These are phyloP conservation scores for Meloe dianella DNA, from an alignment of 2,888 invertebrate species.

Conservation along the genomic window DNA sequence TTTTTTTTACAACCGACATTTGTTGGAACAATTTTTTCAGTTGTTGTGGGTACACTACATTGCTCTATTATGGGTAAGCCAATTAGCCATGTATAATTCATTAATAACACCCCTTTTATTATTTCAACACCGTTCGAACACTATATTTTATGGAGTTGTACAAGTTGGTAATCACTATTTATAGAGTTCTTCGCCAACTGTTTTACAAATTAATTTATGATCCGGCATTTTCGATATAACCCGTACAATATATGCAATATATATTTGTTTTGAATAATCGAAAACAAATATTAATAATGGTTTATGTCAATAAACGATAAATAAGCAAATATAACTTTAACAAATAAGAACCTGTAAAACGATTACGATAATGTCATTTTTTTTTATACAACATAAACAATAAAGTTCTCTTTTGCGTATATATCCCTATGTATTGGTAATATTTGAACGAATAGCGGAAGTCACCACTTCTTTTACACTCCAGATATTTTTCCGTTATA, in stretches of 20 bases:
- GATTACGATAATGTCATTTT: slow-evolving; percentile 23
- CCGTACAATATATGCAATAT: background rate
- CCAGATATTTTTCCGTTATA: slow-evolving; percentile 34
- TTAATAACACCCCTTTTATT: slow-evolving; percentile 39
- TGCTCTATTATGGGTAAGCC: slow-evolving; percentile 30
- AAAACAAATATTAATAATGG: background rate
- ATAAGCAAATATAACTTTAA: background rate
- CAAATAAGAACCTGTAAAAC: slow-evolving; percentile 9
- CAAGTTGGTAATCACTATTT: slow-evolving; percentile 20
- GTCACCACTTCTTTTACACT: slow-evolving; percentile 35
- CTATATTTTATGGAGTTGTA: slow-evolving; percentile 27
- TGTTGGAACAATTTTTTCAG: slow-evolving; percentile 9
- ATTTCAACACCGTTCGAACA: slow-evolving; percentile 28
- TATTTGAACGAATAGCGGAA: slow-evolving; percentile 33
- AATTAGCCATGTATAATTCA: slow-evolving; percentile 50
- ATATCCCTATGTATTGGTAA: slow-evolving; percentile 25
- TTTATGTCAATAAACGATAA: background rate
- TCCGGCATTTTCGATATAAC: slow-evolving; percentile 12
- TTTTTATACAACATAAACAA: slow-evolving; percentile 37
- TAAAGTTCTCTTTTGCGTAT: slow-evolving; percentile 29
- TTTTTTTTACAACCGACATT: slow-evolving; percentile 46
- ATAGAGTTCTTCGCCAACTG: slow-evolving; percentile 26
- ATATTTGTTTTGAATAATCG: background rate
- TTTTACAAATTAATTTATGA: slow-evolving; percentile 20
- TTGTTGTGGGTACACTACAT: slow-evolving; percentile 2